Base-by-base conservation (phyloP, 2,888 invertebrate genomes). In the Torymus tubicola region DNA sequence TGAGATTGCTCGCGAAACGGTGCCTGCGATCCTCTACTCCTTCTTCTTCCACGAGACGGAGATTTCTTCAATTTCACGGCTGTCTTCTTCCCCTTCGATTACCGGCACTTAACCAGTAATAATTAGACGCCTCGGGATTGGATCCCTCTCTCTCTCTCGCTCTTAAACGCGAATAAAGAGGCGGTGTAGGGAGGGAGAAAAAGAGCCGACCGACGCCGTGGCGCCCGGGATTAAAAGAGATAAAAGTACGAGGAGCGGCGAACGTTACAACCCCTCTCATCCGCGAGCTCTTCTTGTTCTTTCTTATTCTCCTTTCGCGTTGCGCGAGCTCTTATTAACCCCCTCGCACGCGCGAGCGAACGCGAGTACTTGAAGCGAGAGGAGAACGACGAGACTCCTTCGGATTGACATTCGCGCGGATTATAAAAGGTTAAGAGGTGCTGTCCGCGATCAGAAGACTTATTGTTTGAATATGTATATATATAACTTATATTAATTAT, bases 41-140 rank as follows among this genome's bases (percentile, higher is more conserved):
- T 50, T 42, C 50, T 24, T 64, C 50, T 61, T 31, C 57, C 18
- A n/a, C 14, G n/a, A 21, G 12, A 52, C 18, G 60, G 84, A 83
- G 87, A 86, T 88, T 88, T 87, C 87, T 88, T 86, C 86, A 88
- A 90, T 89, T 90, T 89, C 88, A 88, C 87, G 88, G 88, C 83
- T 86, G 86, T 83, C 86, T 87, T 87, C 86, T 85, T 85, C 83
- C 85, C 84, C 88, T 86, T 87, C 88, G 89, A 90, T 89, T 89
- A 88, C 86, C 85, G 83, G 84, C 87, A 88, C 89, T 89, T 89
- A 89, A 87, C 86, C 86, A 85, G 87, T 86, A 87, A 90, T 89
- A 89, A 89, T 90, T 90, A 90, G 89, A 88, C 87, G 85, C 84
- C 81, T 83, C 84, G 57, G 85, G 85, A 87, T 88, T 86, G 87